Evolutionary conservation across 2,113 vertebrate species (phyloP), one percentile per base, ranked within the genome.

Genomic region (Rallus limicola): DNA sequence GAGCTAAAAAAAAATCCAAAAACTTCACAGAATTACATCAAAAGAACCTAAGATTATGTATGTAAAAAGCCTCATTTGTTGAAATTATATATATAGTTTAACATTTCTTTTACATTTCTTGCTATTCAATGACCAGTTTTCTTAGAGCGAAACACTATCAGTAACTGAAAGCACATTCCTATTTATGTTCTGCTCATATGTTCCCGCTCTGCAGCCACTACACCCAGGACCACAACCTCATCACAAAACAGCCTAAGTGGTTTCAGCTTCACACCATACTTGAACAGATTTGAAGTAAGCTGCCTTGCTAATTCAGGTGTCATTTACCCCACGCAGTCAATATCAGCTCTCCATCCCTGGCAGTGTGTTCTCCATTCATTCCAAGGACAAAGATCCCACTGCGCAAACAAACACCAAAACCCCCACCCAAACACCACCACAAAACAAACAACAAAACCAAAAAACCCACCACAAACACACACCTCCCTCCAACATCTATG

Each of bases 231-330:
- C 23, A 19, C 1, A 4, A 44, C 26, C 44, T 68, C 56, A 63
- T 7, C 52, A 81, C 25, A 68, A 17, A 38, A 13, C 70, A 62
- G 33, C 24, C 28, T 20, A n/a, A 40, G 24, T 5, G 44, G 20
- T 33, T 88, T 42, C 56, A 60, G 46, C 44, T 48, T 24, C 74
- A 23, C 84, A 62, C 25, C 17, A 8, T 29, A 9, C 13, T 53
- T 33, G 33, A n/a, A 40, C 26, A 55, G 33, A 79, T 1, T 8
- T 2, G 17, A 50, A 48, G 3, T 14, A 33, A 4, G 1, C 0
- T 38, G 14, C 25, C 42, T 24, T 60, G 58, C 79, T 53, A 86
- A 82, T n/a, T 48, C 42, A 52, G 23, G 46, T 21, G 31, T 70
- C n/a, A 44, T 55, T 81, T 40, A 18, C 16, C 19, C 9, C 17